Evolutionary conservation across 2,888 invertebrate genomes (phyloP).

Genomic region (Acleris sparsana): DNA sequence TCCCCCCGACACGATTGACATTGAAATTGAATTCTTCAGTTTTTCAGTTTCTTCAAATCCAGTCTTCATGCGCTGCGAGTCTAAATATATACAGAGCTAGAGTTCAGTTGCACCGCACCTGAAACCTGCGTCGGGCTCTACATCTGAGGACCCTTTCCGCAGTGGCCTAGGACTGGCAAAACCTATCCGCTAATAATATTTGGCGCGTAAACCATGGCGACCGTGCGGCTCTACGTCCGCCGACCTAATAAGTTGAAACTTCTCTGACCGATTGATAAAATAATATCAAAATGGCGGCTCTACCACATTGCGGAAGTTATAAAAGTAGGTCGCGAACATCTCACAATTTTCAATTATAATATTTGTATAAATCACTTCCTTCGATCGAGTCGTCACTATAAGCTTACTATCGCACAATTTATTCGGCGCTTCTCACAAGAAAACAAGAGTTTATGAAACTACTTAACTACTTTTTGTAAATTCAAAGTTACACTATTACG

Average conservation of each 20-base stretch:
- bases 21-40: conserved; percentile 48
- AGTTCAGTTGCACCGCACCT: conserved; percentile 37
- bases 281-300: conserved; percentile 65
- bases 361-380: conserved; percentile 53
- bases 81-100: conserved; percentile 45
- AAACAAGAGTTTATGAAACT: conserved; percentile 48
- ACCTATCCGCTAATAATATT: conserved; percentile 47
- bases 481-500: conserved; percentile 62
- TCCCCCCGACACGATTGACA: conserved; percentile 85
- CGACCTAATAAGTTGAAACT: conserved; percentile 40
- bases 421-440: conserved; percentile 46
- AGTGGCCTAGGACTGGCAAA: conserved; percentile 1
- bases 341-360: conserved; percentile 52
- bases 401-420: conserved; percentile 44
- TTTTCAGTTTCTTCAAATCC: conserved; percentile 47
- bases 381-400: conserved; percentile 52
- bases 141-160: not conserved
- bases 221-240: conserved; percentile 43
- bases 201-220: conserved; percentile 45
- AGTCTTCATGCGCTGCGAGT: conserved; percentile 54
- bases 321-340: conserved; percentile 75
- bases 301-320: conserved; percentile 73
- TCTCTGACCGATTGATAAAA: conserved; percentile 40
- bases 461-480: conserved; percentile 56
- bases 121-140: not conserved